Conservation (phyloP, 2,113 vertebrate species). For the Aptenodytes patagonicus region DNA sequence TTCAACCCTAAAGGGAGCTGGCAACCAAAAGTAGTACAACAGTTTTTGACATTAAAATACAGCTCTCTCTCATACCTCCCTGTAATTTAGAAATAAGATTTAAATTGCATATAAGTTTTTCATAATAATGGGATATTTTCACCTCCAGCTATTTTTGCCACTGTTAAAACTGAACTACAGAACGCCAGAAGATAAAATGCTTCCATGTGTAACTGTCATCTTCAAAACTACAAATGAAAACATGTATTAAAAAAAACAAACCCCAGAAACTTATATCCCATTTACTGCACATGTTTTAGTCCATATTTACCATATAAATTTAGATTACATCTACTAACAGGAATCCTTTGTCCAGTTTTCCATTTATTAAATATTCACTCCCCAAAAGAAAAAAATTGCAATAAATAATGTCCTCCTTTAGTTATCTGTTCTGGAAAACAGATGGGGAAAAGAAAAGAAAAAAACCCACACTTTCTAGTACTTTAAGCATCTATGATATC, state of each 20-base stretch:
- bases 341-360: not conserved
- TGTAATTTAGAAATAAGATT: not conserved
- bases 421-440: not conserved
- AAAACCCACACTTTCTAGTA: not conserved
- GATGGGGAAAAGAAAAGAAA: not conserved
- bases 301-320: not conserved
- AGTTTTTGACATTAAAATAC: constrained; percentile 24
- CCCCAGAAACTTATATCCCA: not conserved
- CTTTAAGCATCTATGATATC: not conserved
- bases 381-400: not conserved
- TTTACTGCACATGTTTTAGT: not conserved
- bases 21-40: not conserved
- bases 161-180: not conserved
- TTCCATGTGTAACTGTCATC: not conserved
- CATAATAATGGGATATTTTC: not conserved
- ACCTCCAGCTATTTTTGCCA: not conserved
- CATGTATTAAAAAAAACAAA: not conserved
- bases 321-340: not conserved
- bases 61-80: not conserved
- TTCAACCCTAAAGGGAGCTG: not conserved
- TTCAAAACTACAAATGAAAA: not conserved
- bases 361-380: not conserved
- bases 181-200: not conserved
- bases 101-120: not conserved
- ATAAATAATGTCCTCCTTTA: not conserved